These are phyloP conservation scores for Ceratina japonica DNA, from an alignment of 1,140 invertebrate species.

Conservation along the genomic window DNA sequence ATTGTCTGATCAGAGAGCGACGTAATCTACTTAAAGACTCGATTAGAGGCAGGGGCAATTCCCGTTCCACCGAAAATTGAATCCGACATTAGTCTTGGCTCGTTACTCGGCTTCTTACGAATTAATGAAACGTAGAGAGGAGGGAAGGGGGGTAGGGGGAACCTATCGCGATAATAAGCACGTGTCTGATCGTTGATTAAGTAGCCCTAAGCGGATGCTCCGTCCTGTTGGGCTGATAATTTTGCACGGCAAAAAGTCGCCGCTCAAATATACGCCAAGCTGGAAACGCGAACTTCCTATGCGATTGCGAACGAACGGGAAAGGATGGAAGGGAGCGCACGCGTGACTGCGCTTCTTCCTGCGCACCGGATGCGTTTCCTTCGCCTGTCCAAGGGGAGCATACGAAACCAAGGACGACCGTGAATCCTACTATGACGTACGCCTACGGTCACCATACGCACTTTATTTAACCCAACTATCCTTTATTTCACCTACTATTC, in stretches of 20 bases:
- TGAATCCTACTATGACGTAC: too few species aligned
- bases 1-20: too few species aligned
- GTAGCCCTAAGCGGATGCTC: background rate
- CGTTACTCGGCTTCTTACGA: slow-evolving; percentile 3
- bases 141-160: background rate
- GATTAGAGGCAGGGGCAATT: background rate
- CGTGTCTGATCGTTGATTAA: slow-evolving; percentile 33
- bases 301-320: background rate
- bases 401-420: slow-evolving; percentile 28
- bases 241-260: slow-evolving; percentile 20
- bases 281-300: background rate
- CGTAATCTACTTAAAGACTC: background rate
- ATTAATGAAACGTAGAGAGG: background rate
- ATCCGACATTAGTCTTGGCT: slow-evolving; percentile 8
- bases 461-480: too few species aligned
- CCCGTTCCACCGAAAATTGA: slow-evolving; percentile 7
- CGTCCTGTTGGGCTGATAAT: slow-evolving; percentile 7
- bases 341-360: slow-evolving; percentile 42
- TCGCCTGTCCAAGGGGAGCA: slow-evolving; percentile 12
- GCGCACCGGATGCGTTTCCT: slow-evolving; percentile 51
- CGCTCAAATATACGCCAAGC: background rate
- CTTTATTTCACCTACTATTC: too few species aligned
- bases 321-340: slow-evolving; percentile 9
- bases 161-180: slow-evolving; percentile 28
- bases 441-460: too few species aligned